Evolutionary conservation across 2,113 vertebrate species (phyloP).

Genomic region (Anas platyrhynchos): DNA sequence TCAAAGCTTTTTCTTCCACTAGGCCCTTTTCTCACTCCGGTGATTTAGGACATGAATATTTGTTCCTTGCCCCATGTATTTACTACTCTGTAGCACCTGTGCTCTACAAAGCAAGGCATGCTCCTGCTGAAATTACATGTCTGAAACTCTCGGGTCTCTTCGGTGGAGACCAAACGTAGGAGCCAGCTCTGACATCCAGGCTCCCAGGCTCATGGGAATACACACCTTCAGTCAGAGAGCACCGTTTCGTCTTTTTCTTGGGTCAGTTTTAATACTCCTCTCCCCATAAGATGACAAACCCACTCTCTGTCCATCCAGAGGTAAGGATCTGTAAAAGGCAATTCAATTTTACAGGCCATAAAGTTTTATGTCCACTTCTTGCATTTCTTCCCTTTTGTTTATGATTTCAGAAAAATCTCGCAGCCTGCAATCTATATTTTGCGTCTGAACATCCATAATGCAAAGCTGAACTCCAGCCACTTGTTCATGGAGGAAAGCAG

Average conservation of each 20-base stretch:
- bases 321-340: slow-evolving; percentile 51
- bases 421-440: slow-evolving; percentile 34
- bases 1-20: not conserved
- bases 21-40: not conserved
- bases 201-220: not conserved
- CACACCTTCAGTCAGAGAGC: not conserved
- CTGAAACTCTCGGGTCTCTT: not conserved
- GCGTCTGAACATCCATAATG: not conserved
- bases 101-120: not conserved
- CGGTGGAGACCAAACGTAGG: not conserved
- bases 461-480: not conserved
- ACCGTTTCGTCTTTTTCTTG: not conserved
- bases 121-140: not conserved
- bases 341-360: slow-evolving; percentile 71
- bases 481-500: not conserved
- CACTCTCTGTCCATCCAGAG: slow-evolving; percentile 43
- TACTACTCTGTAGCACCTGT: not conserved
- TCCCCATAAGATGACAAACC: slow-evolving; percentile 14
- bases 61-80: slow-evolving; percentile 3
- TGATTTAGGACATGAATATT: slow-evolving; percentile 51
- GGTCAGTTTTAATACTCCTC: slow-evolving; percentile 12
- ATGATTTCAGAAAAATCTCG: slow-evolving; percentile 46
- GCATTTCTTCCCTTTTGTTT: slow-evolving; percentile 55
- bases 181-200: not conserved
- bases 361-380: slow-evolving; percentile 55